Percentiles rank a stretch among this genome's conserved stretches.
Evolutionary conservation across 2,888 invertebrate genomes (phyloP).

Genomic region (Callosobruchus maculatus): DNA sequence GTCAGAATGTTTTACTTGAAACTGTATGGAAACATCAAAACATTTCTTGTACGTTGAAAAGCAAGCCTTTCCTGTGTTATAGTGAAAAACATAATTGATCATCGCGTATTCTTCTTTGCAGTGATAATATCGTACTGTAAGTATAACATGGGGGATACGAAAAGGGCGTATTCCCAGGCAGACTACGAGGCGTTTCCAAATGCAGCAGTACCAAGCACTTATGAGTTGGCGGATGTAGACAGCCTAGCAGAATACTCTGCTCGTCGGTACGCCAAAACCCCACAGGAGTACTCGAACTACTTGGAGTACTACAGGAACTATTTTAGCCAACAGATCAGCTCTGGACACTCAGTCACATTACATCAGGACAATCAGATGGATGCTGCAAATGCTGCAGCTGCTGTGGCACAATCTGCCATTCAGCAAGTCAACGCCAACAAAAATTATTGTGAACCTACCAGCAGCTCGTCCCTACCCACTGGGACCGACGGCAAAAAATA

Average conservation of each 20-base stretch:
- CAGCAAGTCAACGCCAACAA: slow-evolving; percentile 56
- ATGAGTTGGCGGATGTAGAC: slow-evolving; percentile 65
- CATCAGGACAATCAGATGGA: slow-evolving; percentile 62
- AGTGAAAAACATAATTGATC: too few species aligned
- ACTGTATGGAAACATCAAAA: too few species aligned
- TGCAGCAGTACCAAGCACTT: slow-evolving; percentile 48
- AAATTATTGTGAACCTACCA: slow-evolving; percentile 47
- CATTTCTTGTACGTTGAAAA: too few species aligned
- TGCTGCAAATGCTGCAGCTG: slow-evolving; percentile 80
- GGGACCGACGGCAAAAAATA: slow-evolving; percentile 67
- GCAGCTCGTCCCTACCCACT: slow-evolving; percentile 50
- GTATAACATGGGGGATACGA: slow-evolving; percentile 51
- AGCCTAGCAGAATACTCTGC: slow-evolving; percentile 75
- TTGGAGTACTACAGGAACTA: slow-evolving; percentile 71
- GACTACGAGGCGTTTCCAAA: slow-evolving; percentile 47
- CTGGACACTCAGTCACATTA: slow-evolving; percentile 53
- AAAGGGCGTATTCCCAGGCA: slow-evolving; percentile 47
- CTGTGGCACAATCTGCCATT: slow-evolving; percentile 85
- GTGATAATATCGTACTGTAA: slow-evolving; percentile 59
- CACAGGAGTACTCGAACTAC: slow-evolving; percentile 67
- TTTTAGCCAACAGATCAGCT: slow-evolving; percentile 62
- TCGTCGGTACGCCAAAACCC: slow-evolving; percentile 67
- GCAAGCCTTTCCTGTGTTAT: too few species aligned
- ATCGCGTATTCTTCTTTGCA: too few species aligned
- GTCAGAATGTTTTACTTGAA: too few species aligned